Base-by-base conservation (phyloP, 2,113 vertebrate species). In the Gorsachius goisagi region DNA sequence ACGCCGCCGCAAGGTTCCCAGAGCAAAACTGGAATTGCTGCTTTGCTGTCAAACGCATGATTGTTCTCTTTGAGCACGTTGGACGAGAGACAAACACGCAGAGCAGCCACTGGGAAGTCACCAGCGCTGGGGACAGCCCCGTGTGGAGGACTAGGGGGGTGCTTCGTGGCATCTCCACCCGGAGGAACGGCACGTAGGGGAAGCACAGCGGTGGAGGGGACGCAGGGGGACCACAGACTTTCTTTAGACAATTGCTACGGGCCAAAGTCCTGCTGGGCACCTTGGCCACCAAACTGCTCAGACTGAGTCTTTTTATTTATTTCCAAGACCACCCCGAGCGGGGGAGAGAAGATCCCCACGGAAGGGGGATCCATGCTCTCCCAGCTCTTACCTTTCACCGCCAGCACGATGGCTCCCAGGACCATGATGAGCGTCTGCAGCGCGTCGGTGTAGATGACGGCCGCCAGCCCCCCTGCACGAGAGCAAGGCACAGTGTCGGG, bases 361-460 rank as follows among this genome's bases (percentile, higher is more conserved):
- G n/a, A 20, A 15, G 89, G 89, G 16, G 19, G 26, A 16, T 32
- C 39, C 17, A 72, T 44, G 41, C 37, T 15, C 21, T 19, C 69
- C 50, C 63, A 55, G 67, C 64, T 50, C 96, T 97, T 81, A 99
- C 99, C 99, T 96, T 97, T 99, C 82, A 98, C 96, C 0, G 98
- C 98, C 87, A 99, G 97, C 95, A 98, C 89, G 27, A 98, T n/a
- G 2, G 99, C 98, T n/a, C 99, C 99, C 0, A 98, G 89, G 32
- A 99, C 98, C 99, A 99, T 98, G 97, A 99, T 97, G 35, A 99
- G 88, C 0, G 98, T 99, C 95, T 99, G 99, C 60, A 99, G 98
- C 0, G 98, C 95, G 1, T 99, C 99, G 0, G 98, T 99, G 97
- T 99, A 99, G 97, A 99, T 99, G 83, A 99, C 99, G 2, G 99